Conservation (phyloP, 2,113 vertebrate species). For the Chlamydotis undulata region DNA sequence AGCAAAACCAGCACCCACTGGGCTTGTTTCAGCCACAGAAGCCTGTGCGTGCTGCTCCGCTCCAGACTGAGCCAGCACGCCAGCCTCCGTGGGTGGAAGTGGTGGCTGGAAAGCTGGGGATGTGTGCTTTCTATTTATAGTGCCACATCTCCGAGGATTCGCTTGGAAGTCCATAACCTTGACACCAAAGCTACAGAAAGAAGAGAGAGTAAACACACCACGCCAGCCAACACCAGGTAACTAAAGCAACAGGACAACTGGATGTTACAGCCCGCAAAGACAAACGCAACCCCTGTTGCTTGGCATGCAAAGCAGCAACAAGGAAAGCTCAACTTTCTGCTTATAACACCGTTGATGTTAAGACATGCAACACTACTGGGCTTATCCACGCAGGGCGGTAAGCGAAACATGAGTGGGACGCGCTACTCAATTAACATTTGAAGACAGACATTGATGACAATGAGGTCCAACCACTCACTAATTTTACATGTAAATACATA, state of each 20-base stretch:
- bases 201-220: slow-evolving; percentile 80
- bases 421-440: neutral
- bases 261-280: neutral
- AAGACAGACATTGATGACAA: slow-evolving; percentile 31
- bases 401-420: neutral
- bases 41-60: slow-evolving; percentile 77
- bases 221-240: slow-evolving; percentile 2
- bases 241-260: neutral
- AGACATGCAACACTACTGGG: neutral
- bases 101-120: slow-evolving; percentile 97
- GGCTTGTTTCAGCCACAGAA: slow-evolving; percentile 77
- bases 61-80: slow-evolving; percentile 68
- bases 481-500: neutral
- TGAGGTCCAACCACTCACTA: neutral
- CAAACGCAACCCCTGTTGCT: slow-evolving; percentile 15
- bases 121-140: slow-evolving; percentile 95
- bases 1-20: slow-evolving; percentile 77
- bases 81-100: slow-evolving; percentile 91
- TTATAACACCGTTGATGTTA: neutral
- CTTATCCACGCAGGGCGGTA: neutral
- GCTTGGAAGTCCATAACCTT: slow-evolving; percentile 90
- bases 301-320: slow-evolving; percentile 53
- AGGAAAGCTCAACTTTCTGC: neutral
- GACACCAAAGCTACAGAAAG: slow-evolving; percentile 90
- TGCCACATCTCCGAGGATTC: slow-evolving; percentile 89